Conservation (phyloP, 2,113 vertebrate genomes). For the Engraulis encrasicolus region DNA sequence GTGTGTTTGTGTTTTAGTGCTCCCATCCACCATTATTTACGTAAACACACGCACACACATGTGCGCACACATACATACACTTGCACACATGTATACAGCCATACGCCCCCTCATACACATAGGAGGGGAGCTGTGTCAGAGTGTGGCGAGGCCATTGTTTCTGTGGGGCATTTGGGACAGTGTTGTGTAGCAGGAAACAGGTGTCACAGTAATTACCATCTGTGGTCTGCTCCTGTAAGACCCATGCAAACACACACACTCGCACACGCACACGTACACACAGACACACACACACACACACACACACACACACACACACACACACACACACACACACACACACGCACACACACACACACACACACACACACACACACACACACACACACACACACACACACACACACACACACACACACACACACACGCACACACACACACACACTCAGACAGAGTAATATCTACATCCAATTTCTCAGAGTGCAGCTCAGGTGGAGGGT, state of each 20-base stretch:
- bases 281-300: neutral
- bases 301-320: neutral
- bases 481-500: neutral
- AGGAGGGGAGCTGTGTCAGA: neutral
- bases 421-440: neutral
- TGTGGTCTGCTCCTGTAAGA: neutral
- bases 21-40: no score
- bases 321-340: neutral
- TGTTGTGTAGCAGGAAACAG: neutral
- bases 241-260: neutral
- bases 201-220: neutral
- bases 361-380: neutral
- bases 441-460: neutral
- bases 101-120: no score
- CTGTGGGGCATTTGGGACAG: neutral
- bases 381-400: neutral
- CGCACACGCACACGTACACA: neutral
- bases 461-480: constrained; percentile 12
- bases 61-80: neutral
- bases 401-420: neutral
- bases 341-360: neutral
- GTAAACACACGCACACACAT: neutral
- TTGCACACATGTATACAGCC: neutral
- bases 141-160: neutral
- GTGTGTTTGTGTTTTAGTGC: neutral